Conservation (phyloP, 2,888 invertebrate species). For the Autographa gamma region DNA sequence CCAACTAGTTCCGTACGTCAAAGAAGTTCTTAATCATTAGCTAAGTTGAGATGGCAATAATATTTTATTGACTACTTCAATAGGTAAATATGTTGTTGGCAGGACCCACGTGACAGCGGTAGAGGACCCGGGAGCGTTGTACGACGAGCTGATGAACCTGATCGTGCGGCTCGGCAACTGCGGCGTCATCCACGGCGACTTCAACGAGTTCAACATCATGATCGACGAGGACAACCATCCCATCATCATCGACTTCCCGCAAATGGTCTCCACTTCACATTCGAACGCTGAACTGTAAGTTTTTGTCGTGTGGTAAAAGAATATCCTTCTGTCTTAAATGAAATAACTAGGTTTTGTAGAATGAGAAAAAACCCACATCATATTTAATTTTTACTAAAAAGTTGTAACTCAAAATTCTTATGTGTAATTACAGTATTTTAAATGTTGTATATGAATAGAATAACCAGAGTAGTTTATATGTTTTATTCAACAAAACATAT, state of each 20-base stretch:
- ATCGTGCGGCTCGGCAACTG: conserved; percentile 96
- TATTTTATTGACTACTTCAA: not conserved
- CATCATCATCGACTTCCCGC: conserved; percentile 98
- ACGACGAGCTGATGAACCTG: conserved; percentile 98
- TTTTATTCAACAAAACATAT: no score
- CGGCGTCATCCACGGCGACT: conserved; percentile 99
- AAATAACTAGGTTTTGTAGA: no score
- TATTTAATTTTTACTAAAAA: no score
- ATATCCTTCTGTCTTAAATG: no score
- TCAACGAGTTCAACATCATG: conserved; percentile 99
- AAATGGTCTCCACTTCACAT: conserved; percentile 99
- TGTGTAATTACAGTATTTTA: no score
- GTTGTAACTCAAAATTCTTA: no score
- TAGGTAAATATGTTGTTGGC: conserved; percentile 12
- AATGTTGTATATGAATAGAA: no score
- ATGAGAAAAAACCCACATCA: no score
- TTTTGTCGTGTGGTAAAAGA: not conserved
- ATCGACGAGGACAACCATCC: conserved; percentile 93
- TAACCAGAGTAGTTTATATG: no score
- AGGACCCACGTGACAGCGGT: conserved; percentile 91
- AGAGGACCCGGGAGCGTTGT: conserved; percentile 92
- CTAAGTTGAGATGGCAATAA: no score
- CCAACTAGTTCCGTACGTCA: no score
- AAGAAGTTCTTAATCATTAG: no score
- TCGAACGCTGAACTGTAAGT: conserved; percentile 95